Percentiles rank a stretch among this genome's conserved stretches.
Conservation (phyloP, 2,797 vertebrate genomes). For the Psittacula echo region DNA sequence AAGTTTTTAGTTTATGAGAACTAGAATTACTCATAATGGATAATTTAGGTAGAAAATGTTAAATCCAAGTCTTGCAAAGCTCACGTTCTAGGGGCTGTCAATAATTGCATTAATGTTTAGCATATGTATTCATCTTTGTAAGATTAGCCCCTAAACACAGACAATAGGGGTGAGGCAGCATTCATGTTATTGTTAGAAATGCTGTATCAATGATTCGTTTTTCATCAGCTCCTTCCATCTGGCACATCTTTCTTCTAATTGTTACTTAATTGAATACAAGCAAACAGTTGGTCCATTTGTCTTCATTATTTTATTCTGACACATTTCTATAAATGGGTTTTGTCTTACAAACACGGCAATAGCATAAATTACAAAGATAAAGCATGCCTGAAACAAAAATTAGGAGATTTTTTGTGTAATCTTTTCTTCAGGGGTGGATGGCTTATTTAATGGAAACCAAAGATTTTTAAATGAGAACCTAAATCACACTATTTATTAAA, state of each 20-base stretch:
- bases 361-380: constrained; percentile 49
- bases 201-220: constrained; percentile 31
- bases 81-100: background rate
- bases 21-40: background rate
- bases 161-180: background rate
- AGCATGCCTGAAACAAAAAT: constrained; percentile 3
- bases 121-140: background rate
- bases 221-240: constrained; percentile 58
- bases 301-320: constrained; percentile 68
- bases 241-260: constrained; percentile 54
- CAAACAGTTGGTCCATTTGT: constrained; percentile 65
- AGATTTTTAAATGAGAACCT: constrained; percentile 41
- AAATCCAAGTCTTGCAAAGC: background rate
- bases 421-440: background rate
- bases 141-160: background rate
- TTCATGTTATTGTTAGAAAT: constrained; percentile 11
- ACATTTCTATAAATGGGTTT: constrained; percentile 58
- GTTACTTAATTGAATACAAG: constrained; percentile 61
- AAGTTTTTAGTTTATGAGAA: background rate
- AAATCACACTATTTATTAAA: constrained; percentile 43
- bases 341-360: constrained; percentile 18
- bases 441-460: constrained; percentile 27
- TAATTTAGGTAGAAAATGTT: background rate
- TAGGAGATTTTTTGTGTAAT: background rate
- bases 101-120: background rate